Percentiles rank a stretch among this genome's conserved stretches.
These are phyloP conservation scores for Carlito syrichta DNA, from an alignment of 2,113 vertebrate genomes.

Conservation along the genomic window DNA sequence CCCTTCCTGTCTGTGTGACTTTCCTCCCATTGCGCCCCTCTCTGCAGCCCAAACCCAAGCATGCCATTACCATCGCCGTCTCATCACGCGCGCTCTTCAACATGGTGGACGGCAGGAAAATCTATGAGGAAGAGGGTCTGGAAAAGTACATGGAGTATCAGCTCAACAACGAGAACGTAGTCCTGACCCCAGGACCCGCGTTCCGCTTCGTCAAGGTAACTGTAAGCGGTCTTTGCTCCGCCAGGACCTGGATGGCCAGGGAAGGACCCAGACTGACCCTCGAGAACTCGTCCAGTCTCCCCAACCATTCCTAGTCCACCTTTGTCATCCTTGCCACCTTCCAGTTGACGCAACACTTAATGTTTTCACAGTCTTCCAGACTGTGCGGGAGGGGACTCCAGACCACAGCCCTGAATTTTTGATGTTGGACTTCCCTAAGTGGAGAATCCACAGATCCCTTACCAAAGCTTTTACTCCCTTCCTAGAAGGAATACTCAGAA, in stretches of 20 bases:
- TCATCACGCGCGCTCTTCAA: conserved; percentile 94
- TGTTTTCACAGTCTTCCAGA: neutral
- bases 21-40: neutral
- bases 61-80: conserved; percentile 93
- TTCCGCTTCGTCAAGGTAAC: conserved; percentile 95
- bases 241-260: no score
- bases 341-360: neutral
- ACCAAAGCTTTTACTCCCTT: neutral
- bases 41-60: conserved; percentile 90
- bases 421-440: neutral
- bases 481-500: neutral
- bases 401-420: neutral
- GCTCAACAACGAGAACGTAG: conserved; percentile 87
- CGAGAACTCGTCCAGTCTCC: neutral
- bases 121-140: conserved; percentile 90
- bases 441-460: neutral
- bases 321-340: neutral
- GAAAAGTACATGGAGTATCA: conserved; percentile 93
- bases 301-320: neutral
- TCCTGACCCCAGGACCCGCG: conserved; percentile 89
- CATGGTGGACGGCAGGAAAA: conserved; percentile 88
- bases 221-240: neutral
- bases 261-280: no score
- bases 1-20: neutral
- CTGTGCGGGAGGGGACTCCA: neutral